Percentiles rank a stretch among this genome's conserved stretches.
These are phyloP conservation scores for Pipistrellus nathusii DNA, from an alignment of 2,797 vertebrate genomes.

Conservation along the genomic window DNA sequence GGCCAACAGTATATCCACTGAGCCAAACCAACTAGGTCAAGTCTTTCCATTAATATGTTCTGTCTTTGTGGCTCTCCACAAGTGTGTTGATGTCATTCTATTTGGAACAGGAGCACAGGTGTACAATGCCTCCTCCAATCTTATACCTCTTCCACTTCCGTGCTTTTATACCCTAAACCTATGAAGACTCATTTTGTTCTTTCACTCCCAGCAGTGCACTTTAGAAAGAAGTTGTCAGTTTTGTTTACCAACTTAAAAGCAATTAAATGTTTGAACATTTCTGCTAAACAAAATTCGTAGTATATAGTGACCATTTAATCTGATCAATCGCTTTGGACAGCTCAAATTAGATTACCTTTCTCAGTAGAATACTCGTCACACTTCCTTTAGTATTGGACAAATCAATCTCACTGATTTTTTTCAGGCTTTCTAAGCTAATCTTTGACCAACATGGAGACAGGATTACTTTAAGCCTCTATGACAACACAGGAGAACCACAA, in stretches of 20 bases:
- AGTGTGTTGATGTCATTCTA: neutral
- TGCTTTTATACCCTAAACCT: neutral
- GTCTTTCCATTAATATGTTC: neutral
- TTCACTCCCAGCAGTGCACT: neutral
- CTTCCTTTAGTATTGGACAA: neutral
- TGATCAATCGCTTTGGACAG: slow-evolving; percentile 16
- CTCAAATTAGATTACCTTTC: slow-evolving; percentile 56
- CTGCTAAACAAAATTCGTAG: slow-evolving; percentile 11
- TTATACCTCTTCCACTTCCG: neutral
- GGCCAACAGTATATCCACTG: too few species aligned
- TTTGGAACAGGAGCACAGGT: neutral
- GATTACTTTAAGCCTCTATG: slow-evolving; percentile 54
- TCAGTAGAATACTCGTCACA: neutral
- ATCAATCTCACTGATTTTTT: slow-evolving; percentile 61
- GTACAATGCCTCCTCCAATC: neutral
- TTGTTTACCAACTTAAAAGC: neutral
- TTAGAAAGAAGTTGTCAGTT: slow-evolving; percentile 19
- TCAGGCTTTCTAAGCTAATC: slow-evolving; percentile 58
- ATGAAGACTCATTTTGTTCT: neutral
- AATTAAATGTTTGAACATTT: slow-evolving; percentile 6
- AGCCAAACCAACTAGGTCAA: too few species aligned
- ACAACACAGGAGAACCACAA: slow-evolving; percentile 56
- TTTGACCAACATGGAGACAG: neutral
- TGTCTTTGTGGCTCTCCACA: neutral
- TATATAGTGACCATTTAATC: neutral